phyloP scores from a whole-genome alignment of 2,113 vertebrate genomes.

The Chaetorhynchus papuensis region DNA sequence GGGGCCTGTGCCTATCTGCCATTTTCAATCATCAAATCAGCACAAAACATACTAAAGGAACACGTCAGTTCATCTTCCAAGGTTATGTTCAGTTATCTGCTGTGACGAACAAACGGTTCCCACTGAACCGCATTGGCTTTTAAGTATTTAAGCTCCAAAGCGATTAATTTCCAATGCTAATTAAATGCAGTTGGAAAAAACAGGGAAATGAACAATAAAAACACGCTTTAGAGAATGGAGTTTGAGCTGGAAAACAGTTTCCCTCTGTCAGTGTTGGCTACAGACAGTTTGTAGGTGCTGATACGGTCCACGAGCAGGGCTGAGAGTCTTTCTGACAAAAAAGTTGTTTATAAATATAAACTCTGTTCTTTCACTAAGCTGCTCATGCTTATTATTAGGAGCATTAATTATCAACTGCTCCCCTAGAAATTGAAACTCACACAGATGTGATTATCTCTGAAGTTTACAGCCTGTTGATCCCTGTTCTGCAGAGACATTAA shows the following conservation, averaged over 20 bases:
- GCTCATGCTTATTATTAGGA: background rate
- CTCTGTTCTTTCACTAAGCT: background rate
- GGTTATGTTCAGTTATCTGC: background rate
- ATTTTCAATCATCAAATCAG: background rate
- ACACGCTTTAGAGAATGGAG: background rate
- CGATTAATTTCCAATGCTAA: background rate
- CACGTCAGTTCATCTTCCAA: background rate
- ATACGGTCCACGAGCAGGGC: background rate
- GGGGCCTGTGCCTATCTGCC: background rate
- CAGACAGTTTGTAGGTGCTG: background rate
- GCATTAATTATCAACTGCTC: background rate
- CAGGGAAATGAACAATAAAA: background rate
- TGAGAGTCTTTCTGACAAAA: background rate
- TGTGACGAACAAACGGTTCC: background rate
- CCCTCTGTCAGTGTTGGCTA: background rate
- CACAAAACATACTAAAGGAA: background rate
- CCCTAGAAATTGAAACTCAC: background rate
- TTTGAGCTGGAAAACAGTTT: background rate
- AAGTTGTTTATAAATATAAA: background rate
- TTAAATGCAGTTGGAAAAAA: background rate
- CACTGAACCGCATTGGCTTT: background rate
- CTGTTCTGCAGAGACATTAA: constrained; percentile 19
- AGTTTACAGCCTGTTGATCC: background rate
- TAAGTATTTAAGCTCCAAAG: background rate
- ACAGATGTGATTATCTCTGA: background rate